These are phyloP conservation scores for Erethizon dorsatum DNA, from an alignment of 2,797 vertebrate species.

Conservation along the genomic window DNA sequence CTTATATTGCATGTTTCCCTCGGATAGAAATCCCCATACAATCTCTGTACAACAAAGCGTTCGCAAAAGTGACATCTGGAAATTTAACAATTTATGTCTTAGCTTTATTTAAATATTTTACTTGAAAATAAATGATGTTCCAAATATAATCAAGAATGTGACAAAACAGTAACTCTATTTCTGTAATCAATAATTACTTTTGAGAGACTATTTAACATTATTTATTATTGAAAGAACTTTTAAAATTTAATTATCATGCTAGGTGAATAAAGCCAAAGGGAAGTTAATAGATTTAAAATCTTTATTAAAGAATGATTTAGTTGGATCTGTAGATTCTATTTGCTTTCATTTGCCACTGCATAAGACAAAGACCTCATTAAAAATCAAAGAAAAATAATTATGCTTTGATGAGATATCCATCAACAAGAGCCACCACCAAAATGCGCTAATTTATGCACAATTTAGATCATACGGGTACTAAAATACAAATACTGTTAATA, in stretches of 20 bases:
- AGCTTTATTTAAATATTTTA: slow-evolving; percentile 37
- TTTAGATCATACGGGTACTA: not conserved
- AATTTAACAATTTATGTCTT: not conserved
- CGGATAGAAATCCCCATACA: not conserved
- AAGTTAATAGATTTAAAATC: slow-evolving; percentile 50
- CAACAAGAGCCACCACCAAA: slow-evolving; percentile 22
- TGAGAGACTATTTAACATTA: slow-evolving; percentile 31
- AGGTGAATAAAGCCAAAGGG: slow-evolving; percentile 25
- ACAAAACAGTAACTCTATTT: not conserved
- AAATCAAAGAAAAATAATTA: slow-evolving; percentile 44
- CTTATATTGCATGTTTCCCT: not conserved
- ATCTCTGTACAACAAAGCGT: not conserved
- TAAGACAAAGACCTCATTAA: slow-evolving; percentile 65
- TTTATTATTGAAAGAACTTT: slow-evolving; percentile 45
- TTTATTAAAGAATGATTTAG: slow-evolving; percentile 39
- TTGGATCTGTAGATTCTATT: not conserved
- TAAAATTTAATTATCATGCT: slow-evolving; percentile 55
- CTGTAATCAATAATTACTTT: not conserved
- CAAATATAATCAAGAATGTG: not conserved
- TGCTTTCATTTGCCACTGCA: not conserved
- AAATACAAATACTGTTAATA: slow-evolving; percentile 4
- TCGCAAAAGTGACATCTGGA: not conserved
- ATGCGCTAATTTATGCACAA: not conserved
- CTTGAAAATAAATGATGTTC: slow-evolving; percentile 30
- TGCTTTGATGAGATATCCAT: slow-evolving; percentile 41